These are phyloP conservation scores for Globodera rostochiensis DNA, from an alignment of 1,140 invertebrate genomes.

Conservation along the genomic window DNA sequence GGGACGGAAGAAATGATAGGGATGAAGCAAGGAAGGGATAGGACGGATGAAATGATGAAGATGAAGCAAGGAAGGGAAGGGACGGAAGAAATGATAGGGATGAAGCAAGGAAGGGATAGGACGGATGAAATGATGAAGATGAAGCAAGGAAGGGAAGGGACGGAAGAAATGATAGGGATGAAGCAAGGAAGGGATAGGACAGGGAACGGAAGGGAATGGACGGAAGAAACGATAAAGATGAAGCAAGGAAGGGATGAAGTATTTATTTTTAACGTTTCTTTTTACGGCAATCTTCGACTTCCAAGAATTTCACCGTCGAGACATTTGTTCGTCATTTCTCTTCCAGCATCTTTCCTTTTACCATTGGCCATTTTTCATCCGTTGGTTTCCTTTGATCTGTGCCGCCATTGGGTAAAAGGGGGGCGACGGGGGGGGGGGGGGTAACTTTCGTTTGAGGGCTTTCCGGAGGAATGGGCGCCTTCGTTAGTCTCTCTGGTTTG, in stretches of 20 bases:
- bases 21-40: not conserved
- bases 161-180: too few relatives aligned
- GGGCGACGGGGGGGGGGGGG: not conserved
- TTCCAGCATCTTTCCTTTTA: conserved; percentile 8
- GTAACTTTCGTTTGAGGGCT: not conserved
- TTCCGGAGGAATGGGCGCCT: not conserved
- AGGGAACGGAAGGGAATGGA: not conserved
- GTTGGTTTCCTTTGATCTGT: conserved; percentile 27
- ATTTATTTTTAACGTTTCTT: not conserved
- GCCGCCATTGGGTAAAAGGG: conserved; percentile 13
- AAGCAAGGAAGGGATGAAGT: not conserved
- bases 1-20: too few relatives aligned
- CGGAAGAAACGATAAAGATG: not conserved
- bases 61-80: not conserved
- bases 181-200: not conserved
- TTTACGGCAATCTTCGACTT: not conserved
- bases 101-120: not conserved
- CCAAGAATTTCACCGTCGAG: not conserved
- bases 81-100: not conserved
- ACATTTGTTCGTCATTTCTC: conserved; percentile 7
- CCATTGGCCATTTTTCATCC: conserved; percentile 30
- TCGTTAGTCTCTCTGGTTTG: not conserved
- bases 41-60: too few relatives aligned
- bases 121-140: too few relatives aligned
- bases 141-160: not conserved